Evolutionary conservation across 2,797 vertebrate species (phyloP).

Genomic region (Silurus lanzhouensis): DNA sequence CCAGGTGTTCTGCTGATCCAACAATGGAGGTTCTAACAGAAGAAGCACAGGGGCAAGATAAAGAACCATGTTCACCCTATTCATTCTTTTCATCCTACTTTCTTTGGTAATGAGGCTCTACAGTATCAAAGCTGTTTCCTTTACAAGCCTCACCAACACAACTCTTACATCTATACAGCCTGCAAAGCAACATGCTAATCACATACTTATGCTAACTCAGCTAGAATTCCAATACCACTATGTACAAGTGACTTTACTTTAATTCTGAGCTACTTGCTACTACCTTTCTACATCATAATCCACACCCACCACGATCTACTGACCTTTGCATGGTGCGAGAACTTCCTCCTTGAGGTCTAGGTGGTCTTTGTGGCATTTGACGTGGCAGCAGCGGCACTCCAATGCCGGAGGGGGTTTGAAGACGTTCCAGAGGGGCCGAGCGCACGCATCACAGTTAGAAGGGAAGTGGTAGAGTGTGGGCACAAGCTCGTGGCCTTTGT

Average conservation of each 20-base stretch:
- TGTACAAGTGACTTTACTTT: neutral
- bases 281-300: neutral
- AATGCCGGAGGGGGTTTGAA: slow-evolving; percentile 94
- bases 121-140: neutral
- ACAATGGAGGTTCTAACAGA: neutral
- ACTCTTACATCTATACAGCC: neutral
- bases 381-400: slow-evolving; percentile 94
- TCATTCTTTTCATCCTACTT: neutral
- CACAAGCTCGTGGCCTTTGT: slow-evolving; percentile 97
- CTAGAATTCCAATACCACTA: neutral
- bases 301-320: slow-evolving; percentile 37
- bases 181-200: neutral
- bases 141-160: neutral
- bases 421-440: slow-evolving; percentile 91
- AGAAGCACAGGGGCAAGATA: neutral
- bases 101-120: neutral
- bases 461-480: slow-evolving; percentile 96
- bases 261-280: neutral
- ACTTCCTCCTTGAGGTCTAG: slow-evolving; percentile 93
- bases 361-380: slow-evolving; percentile 97
- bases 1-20: neutral
- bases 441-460: slow-evolving; percentile 92
- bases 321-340: slow-evolving; percentile 92
- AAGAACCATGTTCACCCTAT: neutral
- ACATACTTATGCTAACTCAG: neutral